Conservation (phyloP, 2,113 vertebrate species). For the Tenrec ecaudatus region DNA sequence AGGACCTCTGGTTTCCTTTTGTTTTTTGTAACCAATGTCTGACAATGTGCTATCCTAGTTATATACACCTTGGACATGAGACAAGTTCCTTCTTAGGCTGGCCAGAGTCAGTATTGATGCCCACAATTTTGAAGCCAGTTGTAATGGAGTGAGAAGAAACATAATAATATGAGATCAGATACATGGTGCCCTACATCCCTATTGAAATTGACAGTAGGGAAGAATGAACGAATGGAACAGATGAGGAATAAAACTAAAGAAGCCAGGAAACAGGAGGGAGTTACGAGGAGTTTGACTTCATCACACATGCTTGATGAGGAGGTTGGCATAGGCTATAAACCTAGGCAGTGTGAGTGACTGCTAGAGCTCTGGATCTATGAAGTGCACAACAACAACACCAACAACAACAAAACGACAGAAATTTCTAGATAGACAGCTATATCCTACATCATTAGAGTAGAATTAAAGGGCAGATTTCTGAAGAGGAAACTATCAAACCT, state of each 20-base stretch:
- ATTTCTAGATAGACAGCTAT: background rate
- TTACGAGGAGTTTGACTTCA: background rate
- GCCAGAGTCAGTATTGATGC: background rate
- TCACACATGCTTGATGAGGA: conserved; percentile 6
- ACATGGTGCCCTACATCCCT: background rate
- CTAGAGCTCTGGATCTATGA: background rate
- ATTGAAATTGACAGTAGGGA: conserved; percentile 21
- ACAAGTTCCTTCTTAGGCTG: background rate
- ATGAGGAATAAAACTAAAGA: background rate
- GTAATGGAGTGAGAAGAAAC: conserved; percentile 6
- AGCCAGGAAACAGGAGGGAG: background rate
- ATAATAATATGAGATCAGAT: background rate
- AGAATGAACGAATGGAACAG: background rate
- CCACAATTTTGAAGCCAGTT: background rate
- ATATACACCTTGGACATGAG: background rate
- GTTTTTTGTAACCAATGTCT: background rate
- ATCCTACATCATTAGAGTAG: background rate
- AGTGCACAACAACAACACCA: background rate
- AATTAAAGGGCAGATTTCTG: no score
- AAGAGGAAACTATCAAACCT: background rate
- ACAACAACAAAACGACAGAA: no score
- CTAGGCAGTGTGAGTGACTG: background rate
- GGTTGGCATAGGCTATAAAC: background rate
- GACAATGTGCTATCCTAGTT: background rate
- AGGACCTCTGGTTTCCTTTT: background rate